phyloP scores from a whole-genome alignment of 1,140 invertebrate species.

The Mamestra configurata region DNA sequence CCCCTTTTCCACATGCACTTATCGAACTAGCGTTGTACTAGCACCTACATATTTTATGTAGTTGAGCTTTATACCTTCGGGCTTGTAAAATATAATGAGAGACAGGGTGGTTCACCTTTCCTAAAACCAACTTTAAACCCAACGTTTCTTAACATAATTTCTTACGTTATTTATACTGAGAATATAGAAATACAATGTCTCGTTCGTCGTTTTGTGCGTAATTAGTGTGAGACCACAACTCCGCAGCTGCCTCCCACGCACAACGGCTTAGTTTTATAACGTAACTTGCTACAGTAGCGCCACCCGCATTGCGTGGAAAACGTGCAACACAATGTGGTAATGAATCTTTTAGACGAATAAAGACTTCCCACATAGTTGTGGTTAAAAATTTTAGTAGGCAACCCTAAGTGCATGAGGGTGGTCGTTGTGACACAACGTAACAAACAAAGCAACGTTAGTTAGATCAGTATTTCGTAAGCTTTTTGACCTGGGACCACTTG shows the following conservation, averaged over 20 bases:
- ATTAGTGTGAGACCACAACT: slow-evolving; percentile 31
- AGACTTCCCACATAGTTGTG: neutral
- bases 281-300: neutral
- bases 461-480: too few relatives aligned
- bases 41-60: neutral
- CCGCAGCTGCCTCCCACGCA: slow-evolving; percentile 23
- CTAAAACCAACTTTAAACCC: neutral
- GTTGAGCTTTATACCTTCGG: neutral
- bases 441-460: too few relatives aligned
- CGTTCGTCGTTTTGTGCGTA: slow-evolving; percentile 20
- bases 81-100: neutral
- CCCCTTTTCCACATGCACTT: neutral
- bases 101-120: neutral
- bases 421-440: too few relatives aligned
- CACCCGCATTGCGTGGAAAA: neutral
- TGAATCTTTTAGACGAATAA: slow-evolving; percentile 8
- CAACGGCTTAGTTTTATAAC: slow-evolving; percentile 8
- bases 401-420: neutral
- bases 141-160: slow-evolving; percentile 19
- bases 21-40: neutral
- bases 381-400: neutral
- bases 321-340: neutral
- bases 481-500: too few relatives aligned
- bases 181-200: slow-evolving; percentile 24
- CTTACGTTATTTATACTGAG: neutral